phyloP scores from a whole-genome alignment of 64 coral and sea anemone species.

The Stichodactyla mertensii region DNA sequence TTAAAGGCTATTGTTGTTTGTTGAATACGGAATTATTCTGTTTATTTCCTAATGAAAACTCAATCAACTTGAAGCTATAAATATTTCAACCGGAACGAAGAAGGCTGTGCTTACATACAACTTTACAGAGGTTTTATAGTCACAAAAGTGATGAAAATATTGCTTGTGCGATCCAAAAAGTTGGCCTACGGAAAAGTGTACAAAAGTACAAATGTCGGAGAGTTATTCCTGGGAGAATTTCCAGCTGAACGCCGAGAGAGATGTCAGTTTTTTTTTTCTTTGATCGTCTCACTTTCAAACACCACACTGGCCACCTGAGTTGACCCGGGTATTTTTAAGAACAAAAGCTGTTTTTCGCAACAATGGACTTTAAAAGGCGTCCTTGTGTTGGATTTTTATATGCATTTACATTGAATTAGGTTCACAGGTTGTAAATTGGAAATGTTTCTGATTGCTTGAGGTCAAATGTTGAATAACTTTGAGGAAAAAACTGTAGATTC shows the following conservation, averaged over 20 bases:
- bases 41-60: not conserved
- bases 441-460: not conserved
- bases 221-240: not conserved
- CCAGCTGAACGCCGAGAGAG: not conserved
- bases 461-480: not conserved
- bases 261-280: not conserved
- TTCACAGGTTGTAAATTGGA: not conserved
- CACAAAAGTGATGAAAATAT: not conserved
- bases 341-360: not conserved
- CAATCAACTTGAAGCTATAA: not conserved
- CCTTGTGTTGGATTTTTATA: not conserved
- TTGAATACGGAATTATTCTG: not conserved
- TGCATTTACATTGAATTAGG: not conserved
- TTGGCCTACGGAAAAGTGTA: not conserved
- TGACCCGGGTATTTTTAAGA: not conserved
- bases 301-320: not conserved
- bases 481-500: not conserved
- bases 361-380: constrained; percentile 18
- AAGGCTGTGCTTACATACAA: not conserved
- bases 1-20: not conserved
- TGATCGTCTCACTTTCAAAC: not conserved
- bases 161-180: not conserved
- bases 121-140: not conserved
- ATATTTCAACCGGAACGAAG: not conserved
- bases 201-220: not conserved